Evolutionary conservation across 1,140 invertebrate species (phyloP).

Genomic region (Drosophila repleta): DNA sequence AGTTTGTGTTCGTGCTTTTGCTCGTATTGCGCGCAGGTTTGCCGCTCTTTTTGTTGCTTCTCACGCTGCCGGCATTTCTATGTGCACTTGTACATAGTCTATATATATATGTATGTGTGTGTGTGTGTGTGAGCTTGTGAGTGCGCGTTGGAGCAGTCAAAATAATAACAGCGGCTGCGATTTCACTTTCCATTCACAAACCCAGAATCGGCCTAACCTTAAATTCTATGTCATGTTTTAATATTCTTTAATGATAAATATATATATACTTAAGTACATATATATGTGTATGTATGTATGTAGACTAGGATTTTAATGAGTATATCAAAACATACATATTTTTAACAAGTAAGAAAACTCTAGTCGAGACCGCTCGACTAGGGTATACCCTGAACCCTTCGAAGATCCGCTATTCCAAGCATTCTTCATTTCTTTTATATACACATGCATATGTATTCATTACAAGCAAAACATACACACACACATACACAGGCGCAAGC

Average conservation of each 20-base stretch:
- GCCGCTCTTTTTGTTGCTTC: constrained; percentile 63
- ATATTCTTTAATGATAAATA: background rate
- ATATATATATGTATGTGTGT: constrained; percentile 10
- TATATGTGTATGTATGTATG: too few species aligned
- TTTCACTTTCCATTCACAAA: constrained; percentile 71
- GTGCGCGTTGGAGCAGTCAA: constrained; percentile 56
- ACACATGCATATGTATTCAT: too few species aligned
- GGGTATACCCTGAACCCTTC: too few species aligned
- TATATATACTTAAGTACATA: too few species aligned
- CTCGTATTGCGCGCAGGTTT: constrained; percentile 63
- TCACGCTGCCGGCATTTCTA: constrained; percentile 36
- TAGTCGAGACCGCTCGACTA: too few species aligned
- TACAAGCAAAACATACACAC: too few species aligned
- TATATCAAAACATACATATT: too few species aligned
- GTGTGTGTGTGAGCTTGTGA: constrained; percentile 7
- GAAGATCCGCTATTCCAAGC: too few species aligned
- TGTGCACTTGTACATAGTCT: constrained; percentile 25
- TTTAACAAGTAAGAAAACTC: too few species aligned
- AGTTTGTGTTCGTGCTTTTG: constrained; percentile 37
- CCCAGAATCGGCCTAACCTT: constrained; percentile 33
- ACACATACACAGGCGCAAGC: too few species aligned
- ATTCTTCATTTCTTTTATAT: too few species aligned
- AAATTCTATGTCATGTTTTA: constrained; percentile 9
- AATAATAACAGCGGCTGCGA: constrained; percentile 61
- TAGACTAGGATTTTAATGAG: too few species aligned